Percentiles rank a stretch among this genome's conserved stretches.
Evolutionary conservation across 2,888 invertebrate species (phyloP).

Genomic region (Coelinius sp.): DNA sequence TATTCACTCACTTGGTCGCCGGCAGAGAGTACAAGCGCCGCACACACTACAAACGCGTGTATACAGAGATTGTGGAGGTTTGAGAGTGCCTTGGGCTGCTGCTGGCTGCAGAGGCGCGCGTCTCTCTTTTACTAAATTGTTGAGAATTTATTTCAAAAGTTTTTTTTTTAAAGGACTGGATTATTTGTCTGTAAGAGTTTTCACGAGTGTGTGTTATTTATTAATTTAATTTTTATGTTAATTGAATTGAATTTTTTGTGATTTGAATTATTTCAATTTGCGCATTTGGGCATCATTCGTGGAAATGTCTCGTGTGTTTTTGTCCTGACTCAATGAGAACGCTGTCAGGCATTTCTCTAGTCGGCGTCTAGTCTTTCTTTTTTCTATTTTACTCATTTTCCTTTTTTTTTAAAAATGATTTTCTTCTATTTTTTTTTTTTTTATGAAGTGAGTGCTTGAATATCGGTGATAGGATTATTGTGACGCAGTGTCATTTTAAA

Average conservation of each 20-base stretch:
- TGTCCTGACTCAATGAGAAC: slow-evolving; percentile 3
- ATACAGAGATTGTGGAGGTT: slow-evolving; percentile 38
- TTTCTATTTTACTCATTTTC: slow-evolving; percentile 2
- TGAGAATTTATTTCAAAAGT: slow-evolving; percentile 41
- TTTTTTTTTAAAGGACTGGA: slow-evolving; percentile 36
- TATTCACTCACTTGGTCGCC: slow-evolving; percentile 38
- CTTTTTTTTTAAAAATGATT: no score
- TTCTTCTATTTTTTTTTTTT: no score
- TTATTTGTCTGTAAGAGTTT: neutral
- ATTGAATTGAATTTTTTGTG: neutral
- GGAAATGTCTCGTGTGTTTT: neutral
- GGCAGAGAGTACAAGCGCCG: slow-evolving; percentile 48
- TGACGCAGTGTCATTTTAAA: slow-evolving; percentile 3
- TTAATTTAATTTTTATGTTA: neutral
- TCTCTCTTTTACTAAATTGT: slow-evolving; percentile 38
- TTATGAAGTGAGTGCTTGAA: no score
- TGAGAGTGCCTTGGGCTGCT: slow-evolving; percentile 49
- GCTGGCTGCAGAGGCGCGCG: slow-evolving; percentile 49
- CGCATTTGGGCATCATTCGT: neutral
- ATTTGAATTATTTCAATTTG: slow-evolving; percentile 24
- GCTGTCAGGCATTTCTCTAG: slow-evolving; percentile 16
- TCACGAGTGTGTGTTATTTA: slow-evolving; percentile 12
- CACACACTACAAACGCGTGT: slow-evolving; percentile 35
- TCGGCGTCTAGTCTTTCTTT: slow-evolving; percentile 14
- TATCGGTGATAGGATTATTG: slow-evolving; percentile 10